These are phyloP conservation scores for Cisticola juncidis DNA, from an alignment of 2,113 vertebrate species.

Conservation along the genomic window DNA sequence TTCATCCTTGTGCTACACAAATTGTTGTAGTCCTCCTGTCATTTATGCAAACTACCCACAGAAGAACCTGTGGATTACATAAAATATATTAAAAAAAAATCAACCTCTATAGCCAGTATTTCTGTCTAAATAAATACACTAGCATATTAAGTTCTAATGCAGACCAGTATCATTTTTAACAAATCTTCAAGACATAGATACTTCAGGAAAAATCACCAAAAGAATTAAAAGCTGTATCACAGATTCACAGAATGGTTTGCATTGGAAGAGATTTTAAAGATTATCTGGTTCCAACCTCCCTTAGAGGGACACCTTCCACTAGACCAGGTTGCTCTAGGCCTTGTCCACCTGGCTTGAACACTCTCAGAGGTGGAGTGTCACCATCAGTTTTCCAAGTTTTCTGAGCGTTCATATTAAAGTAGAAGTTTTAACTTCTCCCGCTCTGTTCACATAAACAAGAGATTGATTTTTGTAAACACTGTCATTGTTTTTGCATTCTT, in stretches of 20 bases:
- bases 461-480: too few species aligned
- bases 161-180: not conserved
- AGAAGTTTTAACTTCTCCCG: too few species aligned
- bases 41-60: not conserved
- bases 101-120: not conserved
- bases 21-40: not conserved
- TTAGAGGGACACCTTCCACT: not conserved
- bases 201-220: not conserved
- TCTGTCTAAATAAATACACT: not conserved
- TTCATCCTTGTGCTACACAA: not conserved
- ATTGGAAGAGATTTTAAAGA: not conserved
- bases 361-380: too few species aligned
- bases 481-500: too few species aligned
- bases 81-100: not conserved
- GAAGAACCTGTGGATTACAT: not conserved
- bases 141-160: not conserved
- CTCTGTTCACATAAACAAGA: too few species aligned
- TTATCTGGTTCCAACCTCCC: not conserved
- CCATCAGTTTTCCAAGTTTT: too few species aligned
- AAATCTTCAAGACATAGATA: not conserved
- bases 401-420: too few species aligned
- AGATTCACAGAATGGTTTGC: not conserved
- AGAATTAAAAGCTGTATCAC: not conserved
- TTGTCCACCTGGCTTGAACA: not conserved
- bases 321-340: not conserved